Conservation (phyloP, 2,797 vertebrate genomes). For the Callimico goeldii region DNA sequence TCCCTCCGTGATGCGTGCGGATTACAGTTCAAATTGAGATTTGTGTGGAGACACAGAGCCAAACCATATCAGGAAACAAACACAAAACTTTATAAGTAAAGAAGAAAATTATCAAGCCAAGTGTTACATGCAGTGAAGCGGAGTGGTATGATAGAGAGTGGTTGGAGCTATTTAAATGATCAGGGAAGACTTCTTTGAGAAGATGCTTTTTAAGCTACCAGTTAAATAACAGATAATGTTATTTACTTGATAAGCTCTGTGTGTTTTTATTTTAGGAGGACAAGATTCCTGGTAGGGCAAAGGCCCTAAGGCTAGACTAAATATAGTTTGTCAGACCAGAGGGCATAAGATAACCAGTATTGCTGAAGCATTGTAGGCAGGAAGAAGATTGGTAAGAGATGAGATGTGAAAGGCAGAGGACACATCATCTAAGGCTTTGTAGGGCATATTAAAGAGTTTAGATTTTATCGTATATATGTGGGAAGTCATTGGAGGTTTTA, state of each 20-base stretch:
- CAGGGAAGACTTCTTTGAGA: neutral
- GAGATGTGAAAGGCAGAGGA: neutral
- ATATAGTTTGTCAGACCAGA: neutral
- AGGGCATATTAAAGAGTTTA: neutral
- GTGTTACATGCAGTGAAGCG: neutral
- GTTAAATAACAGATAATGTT: neutral
- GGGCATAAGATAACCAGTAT: neutral
- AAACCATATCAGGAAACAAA: neutral
- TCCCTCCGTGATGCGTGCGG: neutral
- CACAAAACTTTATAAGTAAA: neutral
- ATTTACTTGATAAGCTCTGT: neutral
- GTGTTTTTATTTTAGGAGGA: neutral
- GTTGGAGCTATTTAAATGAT: neutral
- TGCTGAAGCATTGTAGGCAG: neutral
- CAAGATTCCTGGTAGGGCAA: neutral
- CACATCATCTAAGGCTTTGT: neutral
- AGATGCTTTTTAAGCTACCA: neutral
- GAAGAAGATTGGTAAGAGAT: neutral
- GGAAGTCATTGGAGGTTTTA: neutral
- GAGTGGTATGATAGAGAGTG: neutral
- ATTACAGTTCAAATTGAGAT: neutral
- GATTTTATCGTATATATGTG: neutral
- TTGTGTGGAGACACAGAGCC: neutral
- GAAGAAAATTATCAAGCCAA: neutral
- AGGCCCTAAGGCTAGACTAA: neutral